Conservation (phyloP, 2,888 invertebrate genomes). For the Eupelmus urozonus region DNA sequence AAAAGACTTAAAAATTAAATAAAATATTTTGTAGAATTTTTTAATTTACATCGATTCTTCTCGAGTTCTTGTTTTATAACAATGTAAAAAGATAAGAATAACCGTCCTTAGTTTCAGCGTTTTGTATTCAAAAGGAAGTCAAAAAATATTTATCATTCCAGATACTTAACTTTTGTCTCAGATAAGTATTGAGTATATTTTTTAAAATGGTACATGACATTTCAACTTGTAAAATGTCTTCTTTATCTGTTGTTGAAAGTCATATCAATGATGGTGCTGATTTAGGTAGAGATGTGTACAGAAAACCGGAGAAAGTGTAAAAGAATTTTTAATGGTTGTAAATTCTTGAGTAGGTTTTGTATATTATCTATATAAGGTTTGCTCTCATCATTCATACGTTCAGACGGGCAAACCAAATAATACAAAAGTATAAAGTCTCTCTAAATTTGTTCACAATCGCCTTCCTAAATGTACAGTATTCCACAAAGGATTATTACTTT, state of each 20-base stretch:
- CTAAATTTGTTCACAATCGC: constrained; percentile 39
- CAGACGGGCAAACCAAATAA: constrained; percentile 11
- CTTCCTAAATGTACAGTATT: constrained; percentile 48
- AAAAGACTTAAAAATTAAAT: constrained; percentile 34
- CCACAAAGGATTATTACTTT: constrained; percentile 48
- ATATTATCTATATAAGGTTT: constrained; percentile 24
- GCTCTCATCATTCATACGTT: constrained; percentile 20
- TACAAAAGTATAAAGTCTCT: constrained; percentile 8
- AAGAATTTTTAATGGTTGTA: constrained; percentile 6
- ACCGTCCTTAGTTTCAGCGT: constrained; percentile 37
- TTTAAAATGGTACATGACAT: constrained; percentile 14
- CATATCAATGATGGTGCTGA: constrained; percentile 39
- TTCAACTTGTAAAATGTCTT: constrained; percentile 10
- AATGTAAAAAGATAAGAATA: constrained; percentile 24
- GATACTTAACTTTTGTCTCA: constrained; percentile 8
- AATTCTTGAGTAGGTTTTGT: constrained; percentile 19
- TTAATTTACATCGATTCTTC: neutral
- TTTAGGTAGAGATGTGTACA: constrained; percentile 40
- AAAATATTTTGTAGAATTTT: constrained; percentile 22
- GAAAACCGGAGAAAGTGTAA: neutral
- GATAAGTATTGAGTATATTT: constrained; percentile 23
- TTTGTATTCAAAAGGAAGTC: constrained; percentile 13
- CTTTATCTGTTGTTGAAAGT: constrained; percentile 19
- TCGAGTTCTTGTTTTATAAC: neutral
- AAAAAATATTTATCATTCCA: constrained; percentile 49